These are phyloP conservation scores for Agrilus cyanescens DNA, from an alignment of 2,888 invertebrate species.

Conservation along the genomic window DNA sequence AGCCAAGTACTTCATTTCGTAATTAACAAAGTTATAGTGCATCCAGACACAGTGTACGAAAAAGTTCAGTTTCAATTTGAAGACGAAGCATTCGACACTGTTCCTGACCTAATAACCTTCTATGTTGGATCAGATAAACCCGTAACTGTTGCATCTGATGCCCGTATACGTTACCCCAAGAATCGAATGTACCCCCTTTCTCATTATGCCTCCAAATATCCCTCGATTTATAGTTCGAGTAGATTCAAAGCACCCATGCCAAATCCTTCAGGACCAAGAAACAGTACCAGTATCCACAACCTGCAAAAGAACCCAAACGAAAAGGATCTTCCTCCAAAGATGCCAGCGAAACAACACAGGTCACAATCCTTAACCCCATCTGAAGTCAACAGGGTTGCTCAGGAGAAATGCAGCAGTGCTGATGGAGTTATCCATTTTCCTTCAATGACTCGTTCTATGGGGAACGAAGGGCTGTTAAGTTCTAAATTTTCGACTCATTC, in stretches of 20 bases:
- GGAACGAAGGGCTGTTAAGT: constrained; percentile 26
- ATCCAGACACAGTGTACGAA: constrained; percentile 86
- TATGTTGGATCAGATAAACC: constrained; percentile 86
- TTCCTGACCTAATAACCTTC: constrained; percentile 85
- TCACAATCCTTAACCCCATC: constrained; percentile 69
- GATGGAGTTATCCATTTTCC: constrained; percentile 53
- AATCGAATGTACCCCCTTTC: constrained; percentile 70
- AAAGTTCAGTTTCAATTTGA: constrained; percentile 88
- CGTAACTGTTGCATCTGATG: constrained; percentile 80
- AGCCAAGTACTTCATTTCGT: constrained; percentile 77
- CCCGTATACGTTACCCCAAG: constrained; percentile 74
- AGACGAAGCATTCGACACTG: constrained; percentile 85
- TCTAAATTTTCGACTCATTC: constrained; percentile 47
- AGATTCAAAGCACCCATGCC: constrained; percentile 34
- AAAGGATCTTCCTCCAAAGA: constrained; percentile 37
- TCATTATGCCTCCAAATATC: constrained; percentile 54
- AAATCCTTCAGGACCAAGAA: constrained; percentile 37
- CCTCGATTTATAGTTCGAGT: constrained; percentile 39
- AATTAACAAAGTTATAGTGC: constrained; percentile 65
- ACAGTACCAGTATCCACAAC: constrained; percentile 32
- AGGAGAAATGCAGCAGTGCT: constrained; percentile 56
- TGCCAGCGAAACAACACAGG: constrained; percentile 54
- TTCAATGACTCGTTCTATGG: constrained; percentile 35
- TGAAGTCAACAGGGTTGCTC: constrained; percentile 38
- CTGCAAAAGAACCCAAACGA: constrained; percentile 45